phyloP scores from a whole-genome alignment of 1,140 invertebrate genomes.

The Magallana ariakensis region DNA sequence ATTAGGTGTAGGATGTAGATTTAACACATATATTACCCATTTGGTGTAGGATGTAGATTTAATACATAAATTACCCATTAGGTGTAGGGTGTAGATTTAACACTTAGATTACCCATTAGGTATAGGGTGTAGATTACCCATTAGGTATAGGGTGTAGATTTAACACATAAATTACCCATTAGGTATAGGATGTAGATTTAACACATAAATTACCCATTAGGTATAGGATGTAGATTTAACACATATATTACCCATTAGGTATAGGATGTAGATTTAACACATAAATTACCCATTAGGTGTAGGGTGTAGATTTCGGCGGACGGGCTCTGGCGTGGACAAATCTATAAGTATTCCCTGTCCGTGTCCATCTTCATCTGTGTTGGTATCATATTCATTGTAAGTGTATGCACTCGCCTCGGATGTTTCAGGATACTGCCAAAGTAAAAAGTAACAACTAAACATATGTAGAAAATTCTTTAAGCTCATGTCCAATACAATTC shows the following conservation, averaged over 20 bases:
- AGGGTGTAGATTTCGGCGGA: conserved; percentile 51
- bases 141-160: too few species aligned
- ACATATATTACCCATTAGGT: conserved; percentile 55
- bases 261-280: conserved; percentile 41
- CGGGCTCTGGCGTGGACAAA: conserved; percentile 63
- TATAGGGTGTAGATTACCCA: too few species aligned
- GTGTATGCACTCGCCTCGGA: conserved; percentile 64
- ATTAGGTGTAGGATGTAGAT: too few species aligned
- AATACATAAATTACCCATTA: too few species aligned
- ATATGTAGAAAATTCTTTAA: too few species aligned
- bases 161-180: conserved; percentile 3
- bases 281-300: conserved; percentile 34
- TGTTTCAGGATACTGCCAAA: background rate
- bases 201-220: background rate
- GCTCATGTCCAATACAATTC: too few species aligned
- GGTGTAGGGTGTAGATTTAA: too few species aligned
- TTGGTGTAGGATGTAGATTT: too few species aligned
- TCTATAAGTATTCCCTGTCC: conserved; percentile 62
- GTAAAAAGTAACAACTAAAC: too few species aligned
- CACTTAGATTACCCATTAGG: too few species aligned
- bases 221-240: background rate
- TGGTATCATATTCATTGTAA: conserved; percentile 67
- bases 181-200: background rate
- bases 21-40: too few species aligned
- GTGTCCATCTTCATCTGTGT: conserved; percentile 65